phyloP scores from a whole-genome alignment of 2,888 invertebrate genomes.

The Epinotia demarniana region DNA sequence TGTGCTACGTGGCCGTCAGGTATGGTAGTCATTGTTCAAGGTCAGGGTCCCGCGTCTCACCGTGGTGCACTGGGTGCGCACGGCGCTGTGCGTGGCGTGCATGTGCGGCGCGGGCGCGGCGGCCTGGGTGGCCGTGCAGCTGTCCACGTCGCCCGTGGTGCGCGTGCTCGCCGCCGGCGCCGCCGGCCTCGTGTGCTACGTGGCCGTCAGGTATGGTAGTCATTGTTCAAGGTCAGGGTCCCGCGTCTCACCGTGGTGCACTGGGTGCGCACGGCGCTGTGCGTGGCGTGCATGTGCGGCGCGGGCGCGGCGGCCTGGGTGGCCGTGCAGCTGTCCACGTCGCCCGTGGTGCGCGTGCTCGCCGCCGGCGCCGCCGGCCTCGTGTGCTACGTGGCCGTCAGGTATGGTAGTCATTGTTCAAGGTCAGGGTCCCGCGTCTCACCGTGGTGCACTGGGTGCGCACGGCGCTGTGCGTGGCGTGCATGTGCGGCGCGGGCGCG shows the following conservation, averaged over 20 bases:
- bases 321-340: conserved; percentile 3
- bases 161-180: conserved; percentile 3
- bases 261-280: neutral
- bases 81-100: neutral
- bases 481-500: conserved; percentile 1
- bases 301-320: neutral
- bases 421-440: too few species aligned
- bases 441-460: too few species aligned
- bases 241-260: too few species aligned
- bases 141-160: conserved; percentile 1
- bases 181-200: neutral
- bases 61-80: too few species aligned
- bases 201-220: neutral
- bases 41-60: too few species aligned
- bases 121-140: conserved; percentile 3
- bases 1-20: conserved; percentile 2
- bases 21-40: neutral
- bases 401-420: neutral
- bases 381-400: conserved; percentile 4
- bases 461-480: neutral
- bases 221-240: too few species aligned
- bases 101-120: conserved; percentile 1
- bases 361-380: neutral
- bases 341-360: conserved; percentile 1
- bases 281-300: neutral